Evolutionary conservation across 1,140 invertebrate genomes (phyloP).

Genomic region (Melitaea cinxia): DNA sequence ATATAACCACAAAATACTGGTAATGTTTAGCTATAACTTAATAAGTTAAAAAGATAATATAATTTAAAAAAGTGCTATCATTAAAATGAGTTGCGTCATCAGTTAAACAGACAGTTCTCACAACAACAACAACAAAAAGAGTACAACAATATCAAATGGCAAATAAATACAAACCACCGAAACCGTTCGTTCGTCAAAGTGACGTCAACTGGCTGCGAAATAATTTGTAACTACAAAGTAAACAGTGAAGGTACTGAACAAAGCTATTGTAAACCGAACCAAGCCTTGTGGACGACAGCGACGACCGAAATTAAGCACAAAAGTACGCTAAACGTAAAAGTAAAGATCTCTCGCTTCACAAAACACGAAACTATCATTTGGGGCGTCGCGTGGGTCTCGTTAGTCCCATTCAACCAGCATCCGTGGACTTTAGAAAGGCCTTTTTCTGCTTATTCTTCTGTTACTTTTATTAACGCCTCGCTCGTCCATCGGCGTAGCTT

Average conservation of each 20-base stretch:
- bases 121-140: not conserved
- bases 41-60: not conserved
- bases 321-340: constrained; percentile 52
- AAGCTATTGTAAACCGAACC: constrained; percentile 25
- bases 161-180: constrained; percentile 8
- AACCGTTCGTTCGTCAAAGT: constrained; percentile 30
- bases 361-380: constrained; percentile 47
- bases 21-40: not conserved
- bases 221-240: constrained; percentile 33
- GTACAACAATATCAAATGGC: not conserved
- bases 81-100: no score
- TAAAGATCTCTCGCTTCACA: constrained; percentile 45
- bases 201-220: constrained; percentile 28
- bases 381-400: constrained; percentile 59
- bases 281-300: constrained; percentile 29
- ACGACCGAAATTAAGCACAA: constrained; percentile 45
- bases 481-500: constrained; percentile 27
- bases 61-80: not conserved
- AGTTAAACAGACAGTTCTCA: not conserved
- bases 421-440: constrained; percentile 49
- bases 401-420: constrained; percentile 64
- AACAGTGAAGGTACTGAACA: constrained; percentile 33
- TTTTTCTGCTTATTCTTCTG: constrained; percentile 49
- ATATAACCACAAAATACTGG: not conserved
- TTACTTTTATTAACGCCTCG: constrained; percentile 37